These are phyloP conservation scores for Notoglanidium macrostoma DNA, from an alignment of 2,797 vertebrate species.

Conservation along the genomic window DNA sequence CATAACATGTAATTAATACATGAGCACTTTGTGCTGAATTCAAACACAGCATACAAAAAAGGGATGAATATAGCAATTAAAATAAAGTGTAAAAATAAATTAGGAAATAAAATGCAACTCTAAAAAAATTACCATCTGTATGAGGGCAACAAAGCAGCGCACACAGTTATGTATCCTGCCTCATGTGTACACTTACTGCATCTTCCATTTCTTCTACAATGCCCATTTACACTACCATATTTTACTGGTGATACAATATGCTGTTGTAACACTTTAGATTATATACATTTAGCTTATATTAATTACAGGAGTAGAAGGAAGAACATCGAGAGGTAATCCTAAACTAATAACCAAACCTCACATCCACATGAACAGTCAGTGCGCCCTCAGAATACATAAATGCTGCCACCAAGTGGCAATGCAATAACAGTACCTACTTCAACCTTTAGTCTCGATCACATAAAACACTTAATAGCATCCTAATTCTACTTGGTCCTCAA, in stretches of 20 bases:
- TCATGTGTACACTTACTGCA: not conserved
- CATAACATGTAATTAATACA: not conserved
- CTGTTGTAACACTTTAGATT: slow-evolving; percentile 26
- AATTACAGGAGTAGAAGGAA: slow-evolving; percentile 44
- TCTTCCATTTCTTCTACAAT: not conserved
- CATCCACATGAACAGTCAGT: slow-evolving; percentile 10
- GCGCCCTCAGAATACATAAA: slow-evolving; percentile 17
- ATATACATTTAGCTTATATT: slow-evolving; percentile 50
- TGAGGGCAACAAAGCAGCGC: not conserved
- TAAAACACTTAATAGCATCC: slow-evolving; percentile 45
- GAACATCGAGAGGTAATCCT: slow-evolving; percentile 44
- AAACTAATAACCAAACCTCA: slow-evolving; percentile 41
- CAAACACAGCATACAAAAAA: slow-evolving; percentile 29
- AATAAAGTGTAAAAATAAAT: slow-evolving; percentile 23
- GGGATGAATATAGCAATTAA: slow-evolving; percentile 34
- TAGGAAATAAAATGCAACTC: not conserved
- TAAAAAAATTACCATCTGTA: slow-evolving; percentile 2
- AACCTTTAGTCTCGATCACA: slow-evolving; percentile 35
- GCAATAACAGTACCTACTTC: slow-evolving; percentile 29
- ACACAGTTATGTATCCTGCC: slow-evolving; percentile 1
- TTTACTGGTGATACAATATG: slow-evolving; percentile 9
- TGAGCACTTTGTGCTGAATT: slow-evolving; percentile 16
- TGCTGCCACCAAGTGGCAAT: slow-evolving; percentile 63
- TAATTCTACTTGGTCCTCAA: slow-evolving; percentile 41
- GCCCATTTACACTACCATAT: not conserved